A percentile compares a stretch with the other conserved stretches of the same genome.
Evolutionary conservation across 2,888 invertebrate species (phyloP).

Genomic region (Camptogramma bilineatum): DNA sequence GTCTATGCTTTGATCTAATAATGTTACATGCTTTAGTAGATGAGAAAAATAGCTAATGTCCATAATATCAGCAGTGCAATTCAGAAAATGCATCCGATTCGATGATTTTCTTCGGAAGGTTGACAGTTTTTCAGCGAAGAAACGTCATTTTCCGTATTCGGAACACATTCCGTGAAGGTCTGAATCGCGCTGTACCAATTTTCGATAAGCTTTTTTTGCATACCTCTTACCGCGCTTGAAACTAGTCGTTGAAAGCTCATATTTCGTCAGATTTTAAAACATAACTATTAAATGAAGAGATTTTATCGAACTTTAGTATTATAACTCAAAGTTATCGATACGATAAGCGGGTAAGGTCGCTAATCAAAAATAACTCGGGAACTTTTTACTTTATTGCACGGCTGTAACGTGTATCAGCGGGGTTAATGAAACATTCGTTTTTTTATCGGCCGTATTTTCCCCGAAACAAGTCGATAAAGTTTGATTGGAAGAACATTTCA

Average conservation of each 20-base stretch:
- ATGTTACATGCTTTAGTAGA: neutral
- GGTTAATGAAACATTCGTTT: constrained; percentile 37
- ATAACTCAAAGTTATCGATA: constrained; percentile 19
- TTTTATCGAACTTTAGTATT: constrained; percentile 6
- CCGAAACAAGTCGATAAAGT: constrained; percentile 37
- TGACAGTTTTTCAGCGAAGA: too few species aligned
- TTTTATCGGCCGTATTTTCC: constrained; percentile 36
- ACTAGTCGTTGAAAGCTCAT: too few species aligned
- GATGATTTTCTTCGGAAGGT: too few species aligned
- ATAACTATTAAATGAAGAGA: neutral
- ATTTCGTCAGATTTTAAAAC: neutral
- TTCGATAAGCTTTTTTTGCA: too few species aligned
- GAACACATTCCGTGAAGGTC: too few species aligned
- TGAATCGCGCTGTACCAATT: too few species aligned
- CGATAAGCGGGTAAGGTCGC: constrained; percentile 27
- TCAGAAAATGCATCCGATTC: too few species aligned
- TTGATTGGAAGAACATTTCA: constrained; percentile 36
- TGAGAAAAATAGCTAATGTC: neutral
- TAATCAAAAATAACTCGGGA: constrained; percentile 33
- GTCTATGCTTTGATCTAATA: neutral
- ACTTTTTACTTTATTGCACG: constrained; percentile 35
- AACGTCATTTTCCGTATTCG: too few species aligned
- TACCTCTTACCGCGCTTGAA: too few species aligned
- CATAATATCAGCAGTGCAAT: too few species aligned
- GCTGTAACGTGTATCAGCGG: constrained; percentile 33